Conservation (phyloP, 2,113 vertebrate genomes). For the Eclectus roratus region DNA sequence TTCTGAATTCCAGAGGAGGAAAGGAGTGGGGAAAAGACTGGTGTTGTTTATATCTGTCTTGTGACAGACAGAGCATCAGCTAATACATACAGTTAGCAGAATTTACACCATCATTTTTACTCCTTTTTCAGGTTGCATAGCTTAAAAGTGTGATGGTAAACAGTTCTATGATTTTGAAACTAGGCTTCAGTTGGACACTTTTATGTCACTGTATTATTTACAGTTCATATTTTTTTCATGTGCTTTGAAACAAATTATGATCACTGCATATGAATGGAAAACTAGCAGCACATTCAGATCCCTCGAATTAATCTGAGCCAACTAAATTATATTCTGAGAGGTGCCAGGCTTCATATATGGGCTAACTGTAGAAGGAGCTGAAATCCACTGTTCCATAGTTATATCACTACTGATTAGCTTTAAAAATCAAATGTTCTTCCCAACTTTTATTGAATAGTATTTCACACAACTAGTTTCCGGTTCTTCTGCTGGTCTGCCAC, state of each 20-base stretch:
- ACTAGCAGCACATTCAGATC: background rate
- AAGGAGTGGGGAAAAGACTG: background rate
- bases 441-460: background rate
- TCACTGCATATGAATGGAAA: background rate
- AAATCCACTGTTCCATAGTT: background rate
- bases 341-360: background rate
- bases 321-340: background rate
- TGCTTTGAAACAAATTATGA: background rate
- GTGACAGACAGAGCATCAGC: background rate
- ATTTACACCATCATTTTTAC: background rate
- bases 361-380: background rate
- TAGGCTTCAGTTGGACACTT: background rate
- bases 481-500: background rate
- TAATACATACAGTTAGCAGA: background rate
- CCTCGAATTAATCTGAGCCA: background rate
- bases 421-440: slow-evolving; percentile 9
- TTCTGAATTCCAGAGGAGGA: background rate
- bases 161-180: background rate
- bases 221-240: background rate
- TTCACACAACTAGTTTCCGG: background rate
- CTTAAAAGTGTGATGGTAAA: background rate
- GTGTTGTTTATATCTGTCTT: background rate
- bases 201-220: background rate
- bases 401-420: background rate
- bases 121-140: background rate